Base-by-base conservation (phyloP, 2,888 invertebrate species). In the Adela reaumurella region DNA sequence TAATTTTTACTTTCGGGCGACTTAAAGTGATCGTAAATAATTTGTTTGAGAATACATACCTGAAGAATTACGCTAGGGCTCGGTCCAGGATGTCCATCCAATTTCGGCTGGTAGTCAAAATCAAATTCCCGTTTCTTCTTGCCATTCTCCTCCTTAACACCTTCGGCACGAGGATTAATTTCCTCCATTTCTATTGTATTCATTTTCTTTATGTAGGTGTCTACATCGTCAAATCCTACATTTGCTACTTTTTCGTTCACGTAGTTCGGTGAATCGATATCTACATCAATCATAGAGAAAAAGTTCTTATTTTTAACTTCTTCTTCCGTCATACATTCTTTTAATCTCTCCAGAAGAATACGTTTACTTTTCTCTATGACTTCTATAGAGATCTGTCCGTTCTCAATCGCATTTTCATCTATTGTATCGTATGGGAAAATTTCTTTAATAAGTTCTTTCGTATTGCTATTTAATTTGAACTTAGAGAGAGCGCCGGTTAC, bases 41-140 rank as follows among this genome's bases (percentile, higher is more conserved):
- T n/a, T n/a, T n/a, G n/a, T n/a, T n/a, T n/a, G n/a, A n/a, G n/a
- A n/a, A n/a, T n/a, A n/a, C n/a, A 55, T 29, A 78, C 85, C 81
- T 98, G 97, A 10, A 96, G 69, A 52, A 96, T 89, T 54, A 95
- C 85, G 72, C 95, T 94, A 3, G 97, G 97, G 70, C 94, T 94
- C 0, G 97, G 97, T 2, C 97, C 97, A 0, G 92, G 87, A 69
- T 96, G 92, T 48, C 85, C 83, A 2, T 81, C 71, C 54, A 96
- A 81, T 61, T 88, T 81, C 0, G 94, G 94, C 60, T 96, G 94
- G 55, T 84, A 81, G 66, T 95, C 94, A 62, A 94, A 95, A 65
- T 92, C 92, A 53, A 94, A 92, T 14, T 68, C 62, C 20, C 19
- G 49, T 45, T 49, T 47, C 49, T 62, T 62, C 1, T 11, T 54